Conservation (phyloP, 2,113 vertebrate genomes). For the Corynorhinus townsendii region DNA sequence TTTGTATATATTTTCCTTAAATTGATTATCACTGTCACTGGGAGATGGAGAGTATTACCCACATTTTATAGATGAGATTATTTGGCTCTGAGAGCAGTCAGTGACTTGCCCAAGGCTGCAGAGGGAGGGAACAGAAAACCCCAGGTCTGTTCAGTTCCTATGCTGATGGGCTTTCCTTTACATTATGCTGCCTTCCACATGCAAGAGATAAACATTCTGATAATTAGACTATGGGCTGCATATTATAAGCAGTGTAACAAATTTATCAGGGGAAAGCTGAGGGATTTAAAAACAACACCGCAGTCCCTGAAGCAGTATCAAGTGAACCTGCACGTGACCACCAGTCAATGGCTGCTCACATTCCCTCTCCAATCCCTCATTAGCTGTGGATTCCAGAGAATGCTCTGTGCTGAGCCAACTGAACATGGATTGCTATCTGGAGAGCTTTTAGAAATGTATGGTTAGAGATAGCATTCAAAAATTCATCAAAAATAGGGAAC, state of each 20-base stretch:
- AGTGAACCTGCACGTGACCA: not conserved
- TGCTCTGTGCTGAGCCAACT: not conserved
- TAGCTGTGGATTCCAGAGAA: not conserved
- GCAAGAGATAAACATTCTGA: constrained; percentile 58
- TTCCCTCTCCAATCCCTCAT: not conserved
- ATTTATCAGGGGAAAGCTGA: constrained; percentile 62
- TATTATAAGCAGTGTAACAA: constrained; percentile 71
- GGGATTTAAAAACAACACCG: constrained; percentile 69
- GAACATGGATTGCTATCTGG: not conserved
- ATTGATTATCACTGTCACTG: not conserved
- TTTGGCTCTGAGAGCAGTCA: not conserved
- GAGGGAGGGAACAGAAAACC: not conserved
- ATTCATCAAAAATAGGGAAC: not conserved
- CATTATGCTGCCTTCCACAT: not conserved
- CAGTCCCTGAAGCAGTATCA: constrained; percentile 41
- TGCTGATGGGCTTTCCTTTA: not conserved
- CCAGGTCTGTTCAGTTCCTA: not conserved
- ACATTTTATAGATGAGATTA: not conserved
- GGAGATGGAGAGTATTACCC: not conserved
- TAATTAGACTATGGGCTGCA: constrained; percentile 70
- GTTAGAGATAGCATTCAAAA: not conserved
- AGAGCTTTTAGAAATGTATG: constrained; percentile 22
- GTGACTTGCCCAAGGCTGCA: not conserved
- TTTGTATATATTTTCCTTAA: not conserved
- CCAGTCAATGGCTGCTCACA: not conserved